These are phyloP conservation scores for Probosciger aterrimus DNA, from an alignment of 2,113 vertebrate genomes.

Conservation along the genomic window DNA sequence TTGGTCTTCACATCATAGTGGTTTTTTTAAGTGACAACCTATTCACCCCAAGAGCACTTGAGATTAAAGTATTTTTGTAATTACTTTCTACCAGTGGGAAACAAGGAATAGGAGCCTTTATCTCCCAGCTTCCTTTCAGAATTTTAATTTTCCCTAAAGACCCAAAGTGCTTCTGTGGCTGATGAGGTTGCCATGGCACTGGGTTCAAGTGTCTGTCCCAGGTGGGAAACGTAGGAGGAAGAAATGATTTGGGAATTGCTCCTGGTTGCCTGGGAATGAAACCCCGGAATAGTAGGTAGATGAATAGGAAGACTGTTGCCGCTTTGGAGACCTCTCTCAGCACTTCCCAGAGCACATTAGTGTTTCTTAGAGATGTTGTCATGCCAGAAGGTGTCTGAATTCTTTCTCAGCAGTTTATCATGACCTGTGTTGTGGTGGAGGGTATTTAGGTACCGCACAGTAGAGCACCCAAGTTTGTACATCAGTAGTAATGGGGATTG, in stretches of 20 bases:
- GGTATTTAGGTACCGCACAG: not conserved
- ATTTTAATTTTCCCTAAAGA: conserved; percentile 71
- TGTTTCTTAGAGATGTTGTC: not conserved
- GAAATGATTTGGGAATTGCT: conserved; percentile 78
- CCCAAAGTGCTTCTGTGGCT: conserved; percentile 65
- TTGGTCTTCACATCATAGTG: not conserved
- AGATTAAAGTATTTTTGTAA: conserved; percentile 74
- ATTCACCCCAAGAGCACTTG: conserved; percentile 58
- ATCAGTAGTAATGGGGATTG: not conserved
- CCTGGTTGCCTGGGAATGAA: conserved; percentile 82
- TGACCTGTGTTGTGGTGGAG: conserved; percentile 36
- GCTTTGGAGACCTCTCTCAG: conserved; percentile 22
- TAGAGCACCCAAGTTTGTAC: not conserved
- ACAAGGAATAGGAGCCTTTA: conserved; percentile 69
- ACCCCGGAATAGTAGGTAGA: conserved; percentile 47
- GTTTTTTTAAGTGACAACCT: conserved; percentile 29
- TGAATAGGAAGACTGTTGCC: conserved; percentile 65
- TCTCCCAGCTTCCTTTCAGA: conserved; percentile 73
- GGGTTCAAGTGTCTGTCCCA: conserved; percentile 75
- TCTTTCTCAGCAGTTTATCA: conserved; percentile 54
- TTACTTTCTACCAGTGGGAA: conserved; percentile 75
- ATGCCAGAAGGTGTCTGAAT: not conserved
- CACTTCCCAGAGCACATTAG: not conserved
- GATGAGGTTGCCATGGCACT: conserved; percentile 78
- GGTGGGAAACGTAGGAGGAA: conserved; percentile 78